Percentiles rank a stretch among this genome's conserved stretches.
These are phyloP conservation scores for Idaea straminata DNA, from an alignment of 2,888 invertebrate genomes.

Conservation along the genomic window DNA sequence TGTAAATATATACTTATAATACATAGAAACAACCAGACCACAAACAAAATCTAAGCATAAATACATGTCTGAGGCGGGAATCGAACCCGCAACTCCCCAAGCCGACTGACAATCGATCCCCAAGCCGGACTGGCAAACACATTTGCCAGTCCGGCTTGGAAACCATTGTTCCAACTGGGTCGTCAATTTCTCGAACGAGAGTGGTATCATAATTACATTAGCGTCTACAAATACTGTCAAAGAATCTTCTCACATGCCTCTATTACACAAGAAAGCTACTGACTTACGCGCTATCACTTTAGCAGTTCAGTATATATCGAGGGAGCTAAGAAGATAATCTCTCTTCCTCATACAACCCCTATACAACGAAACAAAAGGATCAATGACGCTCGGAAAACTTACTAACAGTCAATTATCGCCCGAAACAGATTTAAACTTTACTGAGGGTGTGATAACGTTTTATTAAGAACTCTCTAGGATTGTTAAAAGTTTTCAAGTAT, in stretches of 20 bases:
- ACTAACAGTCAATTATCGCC: constrained; percentile 41
- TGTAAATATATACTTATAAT: too few species aligned
- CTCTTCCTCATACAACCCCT: background rate
- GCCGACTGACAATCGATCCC: too few species aligned
- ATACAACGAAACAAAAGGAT: constrained; percentile 28
- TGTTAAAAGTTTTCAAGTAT: constrained; percentile 29
- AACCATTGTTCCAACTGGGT: too few species aligned
- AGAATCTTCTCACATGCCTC: background rate
- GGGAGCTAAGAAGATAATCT: background rate
- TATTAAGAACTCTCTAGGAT: constrained; percentile 37
- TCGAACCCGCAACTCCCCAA: too few species aligned
- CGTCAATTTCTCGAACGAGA: too few species aligned
- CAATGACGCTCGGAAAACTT: constrained; percentile 36
- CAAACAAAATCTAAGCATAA: too few species aligned
- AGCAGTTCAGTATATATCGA: background rate
- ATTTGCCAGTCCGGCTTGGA: too few species aligned
- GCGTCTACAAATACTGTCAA: too few species aligned
- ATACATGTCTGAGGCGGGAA: too few species aligned
- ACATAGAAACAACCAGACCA: too few species aligned
- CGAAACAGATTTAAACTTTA: constrained; percentile 42
- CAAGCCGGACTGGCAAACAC: too few species aligned
- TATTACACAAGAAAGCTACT: background rate
- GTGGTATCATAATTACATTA: too few species aligned
- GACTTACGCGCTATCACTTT: background rate
- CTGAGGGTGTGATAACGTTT: constrained; percentile 35